Conservation (phyloP, 2,888 invertebrate species). For the Panopea generosa region DNA sequence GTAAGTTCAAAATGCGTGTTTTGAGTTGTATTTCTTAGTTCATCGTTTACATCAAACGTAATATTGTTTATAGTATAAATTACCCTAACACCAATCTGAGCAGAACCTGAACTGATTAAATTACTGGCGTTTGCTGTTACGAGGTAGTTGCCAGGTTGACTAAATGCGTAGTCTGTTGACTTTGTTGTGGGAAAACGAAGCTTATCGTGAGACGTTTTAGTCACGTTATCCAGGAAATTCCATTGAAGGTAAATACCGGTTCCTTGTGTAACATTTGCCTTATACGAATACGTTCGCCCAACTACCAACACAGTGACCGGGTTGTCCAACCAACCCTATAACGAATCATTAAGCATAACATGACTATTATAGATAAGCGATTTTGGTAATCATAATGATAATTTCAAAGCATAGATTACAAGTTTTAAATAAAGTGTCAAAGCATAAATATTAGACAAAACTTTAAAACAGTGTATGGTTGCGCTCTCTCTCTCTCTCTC, state of each 20-base stretch:
- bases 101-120: background rate
- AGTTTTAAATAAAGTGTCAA: too few relatives aligned
- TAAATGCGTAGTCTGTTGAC: background rate
- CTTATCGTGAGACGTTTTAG: background rate
- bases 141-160: background rate
- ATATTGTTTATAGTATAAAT: constrained; percentile 2
- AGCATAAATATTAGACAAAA: too few relatives aligned
- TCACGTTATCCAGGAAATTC: background rate
- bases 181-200: background rate
- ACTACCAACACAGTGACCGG: constrained; percentile 3
- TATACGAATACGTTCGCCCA: background rate
- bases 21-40: background rate
- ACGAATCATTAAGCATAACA: background rate
- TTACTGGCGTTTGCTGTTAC: background rate
- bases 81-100: background rate
- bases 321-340: constrained; percentile 25
- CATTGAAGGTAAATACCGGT: background rate
- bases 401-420: too few relatives aligned
- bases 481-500: too few relatives aligned
- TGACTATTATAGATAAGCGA: background rate
- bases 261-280: background rate
- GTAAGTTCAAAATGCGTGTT: background rate
- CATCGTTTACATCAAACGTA: background rate
- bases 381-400: too few relatives aligned
- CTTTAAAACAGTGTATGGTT: too few relatives aligned